Conservation (phyloP, 2,113 vertebrate genomes). For the Eulemur macaco region DNA sequence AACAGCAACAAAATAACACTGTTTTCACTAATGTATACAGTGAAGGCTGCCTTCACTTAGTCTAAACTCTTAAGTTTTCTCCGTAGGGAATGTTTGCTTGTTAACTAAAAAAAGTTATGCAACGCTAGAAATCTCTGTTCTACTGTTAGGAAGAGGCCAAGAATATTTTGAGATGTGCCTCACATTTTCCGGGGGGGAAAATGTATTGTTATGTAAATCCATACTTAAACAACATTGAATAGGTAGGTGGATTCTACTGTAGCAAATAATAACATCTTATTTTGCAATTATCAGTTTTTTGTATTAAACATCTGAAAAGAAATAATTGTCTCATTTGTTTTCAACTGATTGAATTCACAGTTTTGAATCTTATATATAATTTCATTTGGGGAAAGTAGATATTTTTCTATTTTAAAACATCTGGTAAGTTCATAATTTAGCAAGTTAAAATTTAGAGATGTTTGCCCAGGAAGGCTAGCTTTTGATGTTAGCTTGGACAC, state of each 20-base stretch:
- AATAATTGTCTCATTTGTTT: slow-evolving; percentile 26
- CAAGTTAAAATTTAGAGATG: slow-evolving; percentile 40
- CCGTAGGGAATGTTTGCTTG: slow-evolving; percentile 17
- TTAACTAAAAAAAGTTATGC: slow-evolving; percentile 40
- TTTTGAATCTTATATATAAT: slow-evolving; percentile 44
- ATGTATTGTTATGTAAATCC: not conserved
- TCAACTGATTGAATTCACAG: slow-evolving; percentile 13
- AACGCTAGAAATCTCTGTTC: slow-evolving; percentile 15
- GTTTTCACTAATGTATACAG: slow-evolving; percentile 71
- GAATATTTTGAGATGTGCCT: slow-evolving; percentile 45
- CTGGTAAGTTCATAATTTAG: slow-evolving; percentile 17
- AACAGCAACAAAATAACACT: slow-evolving; percentile 78
- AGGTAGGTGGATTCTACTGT: not conserved
- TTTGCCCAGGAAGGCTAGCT: not conserved
- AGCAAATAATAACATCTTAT: slow-evolving; percentile 18
- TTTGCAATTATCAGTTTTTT: slow-evolving; percentile 22
- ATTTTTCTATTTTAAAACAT: not conserved
- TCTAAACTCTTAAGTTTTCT: not conserved
- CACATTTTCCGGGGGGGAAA: not conserved
- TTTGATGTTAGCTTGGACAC: not conserved
- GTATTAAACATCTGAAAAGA: slow-evolving; percentile 42
- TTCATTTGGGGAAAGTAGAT: slow-evolving; percentile 28
- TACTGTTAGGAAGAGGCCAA: not conserved
- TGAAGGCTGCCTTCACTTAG: slow-evolving; percentile 6
- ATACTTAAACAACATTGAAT: not conserved